Base-by-base conservation (phyloP, 2,113 vertebrate genomes). In the Macquaria ambigua region DNA sequence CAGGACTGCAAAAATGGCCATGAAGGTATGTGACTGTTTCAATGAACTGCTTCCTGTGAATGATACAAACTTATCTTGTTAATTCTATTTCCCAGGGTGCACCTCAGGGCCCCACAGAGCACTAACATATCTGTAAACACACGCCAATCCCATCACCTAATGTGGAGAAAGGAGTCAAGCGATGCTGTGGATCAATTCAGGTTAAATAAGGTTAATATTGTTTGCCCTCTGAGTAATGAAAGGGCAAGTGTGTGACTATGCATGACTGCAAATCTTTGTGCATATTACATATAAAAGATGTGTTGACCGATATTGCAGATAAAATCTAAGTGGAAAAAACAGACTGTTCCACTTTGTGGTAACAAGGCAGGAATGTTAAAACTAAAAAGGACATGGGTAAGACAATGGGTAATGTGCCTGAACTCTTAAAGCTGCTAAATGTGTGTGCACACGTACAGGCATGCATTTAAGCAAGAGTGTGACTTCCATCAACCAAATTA, bases 191-290 rank as follows among this genome's bases (percentile, higher is more conserved):
- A 88, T 92, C 87, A 88, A 83, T 93, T 74, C 68, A 34, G 72
- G 88, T 93, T 88, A 89, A 86, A 82, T 79, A 75, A 90, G 88
- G 85, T 87, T 88, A 86, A 89, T 85, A 71, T 55, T 18, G 50
- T 85, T 84, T 75, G 78, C 68, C 83, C 77, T 81, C 25, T 11
- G 25, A 69, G 83, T 64, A 86, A 88, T 77, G 59, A 89, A 85
- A 82, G 73, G 80, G 56, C 43, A 68, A 46, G 31, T 6, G 69
- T 82, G 77, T 82, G 77, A 52, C 52, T n/a, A 41, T 50, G 83
- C 72, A 81, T 75, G 85, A 81, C 70, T 18, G 59, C 28, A 73
- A 83, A 82, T 73, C 76, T 83, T 81, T 77, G 77, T 55, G 43
- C 73, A 41, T 53, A 58, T 72, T 52, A 69, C 6, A 10, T 31